Percentiles rank a stretch among this genome's conserved stretches.
These are phyloP conservation scores for Xenopus laevis DNA, from an alignment of 2,113 vertebrate genomes.

Conservation along the genomic window DNA sequence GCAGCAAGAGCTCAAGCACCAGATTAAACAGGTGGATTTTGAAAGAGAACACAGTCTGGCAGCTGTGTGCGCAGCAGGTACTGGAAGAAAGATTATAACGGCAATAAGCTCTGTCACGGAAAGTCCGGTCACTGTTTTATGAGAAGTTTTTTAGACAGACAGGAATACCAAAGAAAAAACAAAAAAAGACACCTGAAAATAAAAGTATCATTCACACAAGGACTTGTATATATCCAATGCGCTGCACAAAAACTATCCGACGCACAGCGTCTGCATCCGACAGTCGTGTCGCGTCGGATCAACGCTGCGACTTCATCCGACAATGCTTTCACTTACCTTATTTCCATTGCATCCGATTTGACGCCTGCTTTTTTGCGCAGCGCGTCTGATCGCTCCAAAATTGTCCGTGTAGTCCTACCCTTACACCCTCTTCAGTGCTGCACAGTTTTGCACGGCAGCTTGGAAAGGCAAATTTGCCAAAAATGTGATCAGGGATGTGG, in stretches of 20 bases:
- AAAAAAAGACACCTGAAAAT: neutral
- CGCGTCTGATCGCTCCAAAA: too few species aligned
- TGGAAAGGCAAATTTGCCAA: too few species aligned
- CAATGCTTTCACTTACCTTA: too few species aligned
- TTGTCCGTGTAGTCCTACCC: too few species aligned
- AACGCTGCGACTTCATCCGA: too few species aligned
- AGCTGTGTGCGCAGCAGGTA: slow-evolving; percentile 41
- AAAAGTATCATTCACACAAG: slow-evolving; percentile 4
- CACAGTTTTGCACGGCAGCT: too few species aligned
- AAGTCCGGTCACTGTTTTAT: slow-evolving; percentile 23
- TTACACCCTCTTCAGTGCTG: neutral
- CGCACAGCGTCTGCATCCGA: too few species aligned
- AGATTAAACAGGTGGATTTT: slow-evolving; percentile 44
- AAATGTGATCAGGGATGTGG: too few species aligned
- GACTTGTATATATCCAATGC: neutral
- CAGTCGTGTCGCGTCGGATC: too few species aligned
- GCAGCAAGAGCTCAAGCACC: slow-evolving; percentile 4
- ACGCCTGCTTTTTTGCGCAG: too few species aligned
- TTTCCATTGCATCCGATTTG: too few species aligned
- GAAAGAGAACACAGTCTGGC: slow-evolving; percentile 40
- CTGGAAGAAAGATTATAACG: slow-evolving; percentile 38
- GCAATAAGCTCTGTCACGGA: slow-evolving; percentile 31
- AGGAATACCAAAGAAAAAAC: slow-evolving; percentile 14
- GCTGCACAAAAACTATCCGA: too few species aligned
- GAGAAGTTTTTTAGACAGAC: slow-evolving; percentile 22